Base-by-base conservation (phyloP, 1,140 invertebrate species). In the Zaprionus africanus region DNA sequence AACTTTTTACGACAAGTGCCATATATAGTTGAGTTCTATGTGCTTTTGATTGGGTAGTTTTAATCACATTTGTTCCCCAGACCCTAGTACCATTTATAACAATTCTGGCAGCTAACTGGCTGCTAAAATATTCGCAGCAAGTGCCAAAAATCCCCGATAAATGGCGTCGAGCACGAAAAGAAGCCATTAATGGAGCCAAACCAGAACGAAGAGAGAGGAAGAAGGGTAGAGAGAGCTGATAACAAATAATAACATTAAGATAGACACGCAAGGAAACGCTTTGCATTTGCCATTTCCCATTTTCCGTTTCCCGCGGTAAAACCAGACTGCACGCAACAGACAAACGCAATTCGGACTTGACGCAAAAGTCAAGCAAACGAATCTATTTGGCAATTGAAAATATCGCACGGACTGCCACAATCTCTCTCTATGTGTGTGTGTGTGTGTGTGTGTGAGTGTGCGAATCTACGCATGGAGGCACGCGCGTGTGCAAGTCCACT, bases 211-310 rank as follows among this genome's bases (percentile, higher is more conserved):
- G 38, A n/a, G 38, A 46, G n/a, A 17, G n/a, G 17, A 17, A n/a
- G n/a, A n/a, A 7, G 6, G 15, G 41, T 6, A 74, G 58, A 62
- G 76, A 53, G 62, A 57, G 78, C 78, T 87, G 81, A 87, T 90
- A 87, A 81, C 84, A 76, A 87, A 87, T 88, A 87, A 84, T 79
- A 88, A 76, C 75, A 88, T 88, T 90, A 79, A 75, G 81, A 88
- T 78, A 81, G 71, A 81, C 84, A 87, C 81, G 84, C 84, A 68
- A 88, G 75, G 68, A 88, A 87, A 75, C 78, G 78, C 81, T 87
- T 84, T 88, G 85, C 84, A 78, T 78, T 87, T 70, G 69, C 72
- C 77, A 80, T 84, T 83, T 84, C 0, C 41, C 84, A 78, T 78
- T 87, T 67, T 62, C 72, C 77, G 77, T 83, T 83, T 84, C 15